A percentile compares a stretch with the other conserved stretches of the same genome.
Conservation (phyloP, 2,888 invertebrate species). For the Luperina testacea region DNA sequence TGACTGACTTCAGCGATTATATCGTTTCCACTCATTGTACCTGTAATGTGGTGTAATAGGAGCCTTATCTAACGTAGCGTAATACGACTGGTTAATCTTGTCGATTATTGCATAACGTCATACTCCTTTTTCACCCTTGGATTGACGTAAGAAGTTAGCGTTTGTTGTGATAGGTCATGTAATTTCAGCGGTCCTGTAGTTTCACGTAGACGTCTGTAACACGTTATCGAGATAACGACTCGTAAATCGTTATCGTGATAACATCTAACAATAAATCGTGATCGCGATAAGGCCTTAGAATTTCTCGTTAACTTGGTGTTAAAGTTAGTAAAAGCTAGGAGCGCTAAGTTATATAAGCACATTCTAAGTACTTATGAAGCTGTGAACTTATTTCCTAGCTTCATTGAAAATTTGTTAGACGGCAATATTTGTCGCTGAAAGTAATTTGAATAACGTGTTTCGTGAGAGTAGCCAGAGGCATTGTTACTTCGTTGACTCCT, state of each 20-base stretch:
- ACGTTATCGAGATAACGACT: constrained; percentile 24
- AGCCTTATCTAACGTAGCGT: constrained; percentile 82
- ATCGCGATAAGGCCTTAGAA: constrained; percentile 36
- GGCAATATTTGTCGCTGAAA: constrained; percentile 32
- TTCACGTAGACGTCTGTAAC: constrained; percentile 6
- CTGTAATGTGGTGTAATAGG: constrained; percentile 75
- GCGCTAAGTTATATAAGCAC: constrained; percentile 50
- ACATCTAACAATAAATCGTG: constrained; percentile 38
- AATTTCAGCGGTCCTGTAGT: constrained; percentile 34
- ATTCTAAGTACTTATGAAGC: constrained; percentile 36
- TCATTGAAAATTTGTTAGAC: constrained; percentile 49
- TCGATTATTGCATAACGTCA: constrained; percentile 64
- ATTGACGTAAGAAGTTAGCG: constrained; percentile 60
- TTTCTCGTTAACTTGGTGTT: constrained; percentile 35
- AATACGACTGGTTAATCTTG: constrained; percentile 72
- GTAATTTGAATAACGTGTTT: constrained; percentile 50
- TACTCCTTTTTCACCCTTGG: constrained; percentile 64
- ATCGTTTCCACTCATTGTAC: constrained; percentile 60
- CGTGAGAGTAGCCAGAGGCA: constrained; percentile 29
- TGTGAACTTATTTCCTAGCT: constrained; percentile 53
- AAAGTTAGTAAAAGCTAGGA: constrained; percentile 47
- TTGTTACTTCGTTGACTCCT: constrained; percentile 33
- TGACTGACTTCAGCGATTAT: constrained; percentile 61
- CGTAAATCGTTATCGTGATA: constrained; percentile 38
- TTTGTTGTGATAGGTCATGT: constrained; percentile 64